A percentile compares a stretch with the other conserved stretches of the same genome.
Conservation (phyloP, 2,888 invertebrate species). For the Alsophila aescularia region DNA sequence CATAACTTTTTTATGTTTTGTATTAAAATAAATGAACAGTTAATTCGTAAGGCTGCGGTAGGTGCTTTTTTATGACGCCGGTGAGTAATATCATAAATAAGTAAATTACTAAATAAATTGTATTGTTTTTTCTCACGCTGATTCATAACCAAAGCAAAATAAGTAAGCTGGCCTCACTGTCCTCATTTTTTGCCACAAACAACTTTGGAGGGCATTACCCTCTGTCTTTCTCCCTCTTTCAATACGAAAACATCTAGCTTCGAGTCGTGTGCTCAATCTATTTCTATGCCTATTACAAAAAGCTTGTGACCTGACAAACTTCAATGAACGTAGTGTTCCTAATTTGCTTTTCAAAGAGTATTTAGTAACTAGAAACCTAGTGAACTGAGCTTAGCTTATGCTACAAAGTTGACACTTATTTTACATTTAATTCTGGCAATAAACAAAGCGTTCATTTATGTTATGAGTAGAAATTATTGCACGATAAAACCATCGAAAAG, state of each 20-base stretch:
- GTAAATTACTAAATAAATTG: conserved; percentile 58
- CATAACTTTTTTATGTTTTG: conserved; percentile 5
- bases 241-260: conserved; percentile 70
- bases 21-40: conserved; percentile 18
- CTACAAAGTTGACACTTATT: conserved; percentile 6
- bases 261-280: conserved; percentile 40
- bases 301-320: conserved; percentile 22
- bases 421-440: background rate
- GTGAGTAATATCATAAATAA: conserved; percentile 30
- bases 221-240: conserved; percentile 65
- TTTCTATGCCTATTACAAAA: conserved; percentile 28
- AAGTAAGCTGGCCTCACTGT: conserved; percentile 77
- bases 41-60: conserved; percentile 18
- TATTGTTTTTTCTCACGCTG: conserved; percentile 78
- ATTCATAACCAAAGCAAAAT: conserved; percentile 79
- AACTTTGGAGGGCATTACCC: conserved; percentile 82
- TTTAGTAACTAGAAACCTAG: conserved; percentile 15
- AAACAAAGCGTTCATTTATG: background rate
- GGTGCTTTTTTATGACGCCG: conserved; percentile 12
- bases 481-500: background rate
- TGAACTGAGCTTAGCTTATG: conserved; percentile 20
- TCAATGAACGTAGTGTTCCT: conserved; percentile 18
- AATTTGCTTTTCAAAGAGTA: conserved; percentile 24
- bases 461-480: background rate
- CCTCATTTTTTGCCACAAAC: conserved; percentile 84